Evolutionary conservation across 2,888 invertebrate genomes (phyloP).

Genomic region (Dromius quadrimaculatus): DNA sequence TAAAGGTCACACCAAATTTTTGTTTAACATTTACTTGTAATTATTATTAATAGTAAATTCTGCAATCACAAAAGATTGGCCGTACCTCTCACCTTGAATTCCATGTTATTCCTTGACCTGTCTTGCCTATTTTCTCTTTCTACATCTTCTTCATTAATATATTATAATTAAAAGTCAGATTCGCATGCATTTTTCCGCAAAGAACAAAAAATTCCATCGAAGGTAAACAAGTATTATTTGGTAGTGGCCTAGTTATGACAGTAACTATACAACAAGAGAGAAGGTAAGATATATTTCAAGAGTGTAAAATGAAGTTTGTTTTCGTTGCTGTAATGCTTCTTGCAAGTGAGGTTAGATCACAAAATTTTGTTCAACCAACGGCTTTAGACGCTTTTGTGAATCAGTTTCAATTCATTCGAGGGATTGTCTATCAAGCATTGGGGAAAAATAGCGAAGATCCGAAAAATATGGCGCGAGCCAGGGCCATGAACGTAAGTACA

Average conservation of each 20-base stretch:
- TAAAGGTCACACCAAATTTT: no score
- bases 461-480: not conserved
- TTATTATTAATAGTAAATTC: no score
- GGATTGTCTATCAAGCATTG: not conserved
- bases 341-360: not conserved
- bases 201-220: not conserved
- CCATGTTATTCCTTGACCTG: slow-evolving; percentile 5
- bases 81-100: not conserved
- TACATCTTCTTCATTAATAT: not conserved
- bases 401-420: not conserved
- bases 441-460: slow-evolving; percentile 10
- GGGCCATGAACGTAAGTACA: slow-evolving; percentile 16
- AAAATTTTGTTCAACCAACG: not conserved
- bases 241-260: not conserved
- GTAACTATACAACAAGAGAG: not conserved
- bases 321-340: not conserved
- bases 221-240: slow-evolving; percentile 6
- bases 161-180: slow-evolving; percentile 1
- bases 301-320: not conserved
- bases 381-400: not conserved
- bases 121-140: not conserved
- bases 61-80: no score
- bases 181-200: not conserved
- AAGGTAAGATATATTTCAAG: no score
- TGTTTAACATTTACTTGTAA: no score